These are phyloP conservation scores for Moxostoma hubbsi DNA, from an alignment of 2,797 vertebrate genomes.

Conservation along the genomic window DNA sequence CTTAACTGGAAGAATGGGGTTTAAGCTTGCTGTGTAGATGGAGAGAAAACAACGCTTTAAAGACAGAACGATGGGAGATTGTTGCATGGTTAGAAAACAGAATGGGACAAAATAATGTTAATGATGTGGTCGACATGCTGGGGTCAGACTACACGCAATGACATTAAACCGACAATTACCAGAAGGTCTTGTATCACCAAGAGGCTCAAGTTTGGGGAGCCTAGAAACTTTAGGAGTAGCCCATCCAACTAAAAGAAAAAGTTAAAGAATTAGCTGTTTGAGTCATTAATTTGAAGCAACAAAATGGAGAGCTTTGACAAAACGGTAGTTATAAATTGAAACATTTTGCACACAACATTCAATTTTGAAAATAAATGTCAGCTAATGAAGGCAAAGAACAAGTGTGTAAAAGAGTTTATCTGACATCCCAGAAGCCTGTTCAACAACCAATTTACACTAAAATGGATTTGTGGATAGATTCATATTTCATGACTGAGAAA, in stretches of 20 bases:
- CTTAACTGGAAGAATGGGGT: slow-evolving; percentile 23
- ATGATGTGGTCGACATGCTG: slow-evolving; percentile 42
- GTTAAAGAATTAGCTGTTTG: slow-evolving; percentile 44
- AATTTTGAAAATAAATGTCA: background rate
- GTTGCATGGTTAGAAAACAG: slow-evolving; percentile 34
- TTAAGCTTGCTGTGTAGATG: slow-evolving; percentile 30
- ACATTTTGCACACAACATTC: background rate
- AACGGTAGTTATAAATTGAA: background rate
- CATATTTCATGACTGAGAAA: background rate
- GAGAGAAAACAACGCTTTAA: slow-evolving; percentile 16
- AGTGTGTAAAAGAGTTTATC: background rate
- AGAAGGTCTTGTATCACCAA: slow-evolving; percentile 88
- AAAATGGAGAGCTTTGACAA: background rate
- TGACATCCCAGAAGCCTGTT: background rate
- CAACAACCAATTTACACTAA: background rate
- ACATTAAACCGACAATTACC: slow-evolving; percentile 81
- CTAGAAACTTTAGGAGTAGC: slow-evolving; percentile 92
- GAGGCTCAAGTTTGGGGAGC: slow-evolving; percentile 93
- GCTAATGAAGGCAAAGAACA: background rate
- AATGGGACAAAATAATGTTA: slow-evolving; percentile 49
- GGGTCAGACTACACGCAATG: slow-evolving; percentile 37
- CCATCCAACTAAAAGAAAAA: slow-evolving; percentile 89
- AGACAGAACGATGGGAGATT: background rate
- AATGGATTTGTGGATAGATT: too few relatives aligned
- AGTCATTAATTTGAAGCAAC: slow-evolving; percentile 1